Evolutionary conservation across 2,113 vertebrate genomes (phyloP).

Genomic region (Oreochromis aureus): DNA sequence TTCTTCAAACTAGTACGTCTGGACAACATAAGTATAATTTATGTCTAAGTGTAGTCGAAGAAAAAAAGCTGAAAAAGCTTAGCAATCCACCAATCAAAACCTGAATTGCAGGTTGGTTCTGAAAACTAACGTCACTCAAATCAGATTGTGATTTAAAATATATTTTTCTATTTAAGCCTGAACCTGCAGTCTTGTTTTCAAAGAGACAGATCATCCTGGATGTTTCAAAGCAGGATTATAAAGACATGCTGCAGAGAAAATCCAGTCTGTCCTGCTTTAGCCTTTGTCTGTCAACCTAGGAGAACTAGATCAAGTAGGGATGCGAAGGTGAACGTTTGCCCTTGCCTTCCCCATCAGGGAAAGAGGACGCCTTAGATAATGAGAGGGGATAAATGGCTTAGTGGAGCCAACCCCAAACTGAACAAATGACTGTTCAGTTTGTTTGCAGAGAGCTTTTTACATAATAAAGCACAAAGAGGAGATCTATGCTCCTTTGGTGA

Average conservation of each 20-base stretch:
- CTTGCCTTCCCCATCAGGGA: constrained; percentile 41
- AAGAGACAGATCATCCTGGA: not conserved
- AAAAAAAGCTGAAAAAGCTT: not conserved
- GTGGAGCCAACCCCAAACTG: constrained; percentile 17
- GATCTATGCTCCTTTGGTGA: not conserved
- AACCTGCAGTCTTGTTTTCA: constrained; percentile 1
- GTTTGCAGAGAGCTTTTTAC: constrained; percentile 31
- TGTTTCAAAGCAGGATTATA: constrained; percentile 35
- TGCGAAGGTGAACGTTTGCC: constrained; percentile 48
- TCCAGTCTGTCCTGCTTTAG: constrained; percentile 29
- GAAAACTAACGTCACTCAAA: not conserved
- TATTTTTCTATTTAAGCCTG: not conserved
- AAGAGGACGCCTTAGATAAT: constrained; percentile 49
- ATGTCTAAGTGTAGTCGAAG: not conserved
- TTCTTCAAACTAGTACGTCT: not conserved
- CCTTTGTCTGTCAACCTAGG: constrained; percentile 22
- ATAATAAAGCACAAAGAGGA: constrained; percentile 24
- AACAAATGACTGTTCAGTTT: constrained; percentile 49
- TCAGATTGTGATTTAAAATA: not conserved
- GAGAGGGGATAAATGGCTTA: constrained; percentile 41
- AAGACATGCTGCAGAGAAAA: constrained; percentile 33
- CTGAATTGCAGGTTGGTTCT: not conserved
- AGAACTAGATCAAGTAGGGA: constrained; percentile 23
- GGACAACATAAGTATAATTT: not conserved
- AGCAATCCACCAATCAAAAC: not conserved